phyloP scores from a whole-genome alignment of 2,113 vertebrate genomes.

The Calidris pygmaea region DNA sequence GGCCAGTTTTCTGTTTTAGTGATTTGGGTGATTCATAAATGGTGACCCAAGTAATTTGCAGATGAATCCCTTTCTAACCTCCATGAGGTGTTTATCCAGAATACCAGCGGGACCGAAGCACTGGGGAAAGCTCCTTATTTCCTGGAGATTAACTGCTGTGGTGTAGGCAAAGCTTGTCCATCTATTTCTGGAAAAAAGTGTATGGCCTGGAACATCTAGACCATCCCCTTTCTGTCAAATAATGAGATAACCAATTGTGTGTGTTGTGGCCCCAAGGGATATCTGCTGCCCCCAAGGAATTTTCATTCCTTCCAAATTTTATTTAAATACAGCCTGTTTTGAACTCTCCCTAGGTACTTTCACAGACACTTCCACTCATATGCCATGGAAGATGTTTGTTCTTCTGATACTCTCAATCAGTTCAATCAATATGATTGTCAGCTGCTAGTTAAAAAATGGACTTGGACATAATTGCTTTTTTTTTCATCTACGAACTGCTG shows the following conservation, averaged over 20 bases:
- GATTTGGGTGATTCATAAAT: background rate
- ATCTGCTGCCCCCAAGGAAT: background rate
- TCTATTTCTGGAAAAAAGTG: background rate
- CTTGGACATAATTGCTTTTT: background rate
- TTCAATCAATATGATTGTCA: background rate
- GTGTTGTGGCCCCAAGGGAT: background rate
- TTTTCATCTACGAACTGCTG: background rate
- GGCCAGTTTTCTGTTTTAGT: background rate
- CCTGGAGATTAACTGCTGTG: background rate
- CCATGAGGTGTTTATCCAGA: background rate
- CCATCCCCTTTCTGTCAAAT: background rate
- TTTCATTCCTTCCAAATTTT: background rate
- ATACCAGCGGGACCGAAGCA: background rate
- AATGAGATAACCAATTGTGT: background rate
- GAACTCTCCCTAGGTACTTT: background rate
- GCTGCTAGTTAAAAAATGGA: background rate
- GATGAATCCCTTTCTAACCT: background rate
- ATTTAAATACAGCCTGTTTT: background rate
- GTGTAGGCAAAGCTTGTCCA: background rate
- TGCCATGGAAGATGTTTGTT: background rate
- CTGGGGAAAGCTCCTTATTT: background rate
- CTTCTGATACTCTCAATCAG: background rate
- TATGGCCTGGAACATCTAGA: background rate
- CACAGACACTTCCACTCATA: background rate
- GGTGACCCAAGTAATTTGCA: background rate